Evolutionary conservation across 2,888 invertebrate species (phyloP).

Genomic region (Cremastinae sp.): DNA sequence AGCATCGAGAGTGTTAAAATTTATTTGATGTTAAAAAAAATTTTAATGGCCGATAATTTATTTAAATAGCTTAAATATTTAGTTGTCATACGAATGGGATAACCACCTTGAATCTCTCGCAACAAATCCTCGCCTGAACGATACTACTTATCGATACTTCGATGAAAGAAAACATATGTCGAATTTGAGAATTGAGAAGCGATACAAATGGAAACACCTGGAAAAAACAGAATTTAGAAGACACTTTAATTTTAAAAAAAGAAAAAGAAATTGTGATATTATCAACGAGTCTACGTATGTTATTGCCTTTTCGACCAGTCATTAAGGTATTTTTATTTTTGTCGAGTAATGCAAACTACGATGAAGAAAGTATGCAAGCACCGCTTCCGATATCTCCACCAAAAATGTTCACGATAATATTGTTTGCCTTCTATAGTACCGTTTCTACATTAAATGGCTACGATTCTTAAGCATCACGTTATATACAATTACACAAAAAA

Average conservation of each 20-base stretch:
- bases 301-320: slow-evolving; percentile 2
- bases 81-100: slow-evolving; percentile 29
- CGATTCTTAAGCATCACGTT: slow-evolving; percentile 30
- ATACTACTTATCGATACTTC: slow-evolving; percentile 74
- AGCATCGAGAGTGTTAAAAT: slow-evolving; percentile 23
- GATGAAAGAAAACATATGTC: slow-evolving; percentile 73
- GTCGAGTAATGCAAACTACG: slow-evolving; percentile 7
- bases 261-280: too few species aligned
- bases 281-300: neutral
- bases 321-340: neutral
- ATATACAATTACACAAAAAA: slow-evolving; percentile 33
- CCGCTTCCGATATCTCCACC: neutral
- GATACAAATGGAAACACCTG: slow-evolving; percentile 78
- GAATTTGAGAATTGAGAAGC: slow-evolving; percentile 75
- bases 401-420: neutral
- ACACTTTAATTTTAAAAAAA: slow-evolving; percentile 1
- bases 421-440: neutral
- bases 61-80: neutral
- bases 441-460: slow-evolving; percentile 10
- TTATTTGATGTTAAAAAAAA: slow-evolving; percentile 19
- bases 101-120: slow-evolving; percentile 76
- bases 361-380: slow-evolving; percentile 28
- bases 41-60: neutral
- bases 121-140: slow-evolving; percentile 70
- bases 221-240: slow-evolving; percentile 64